Conservation (phyloP, 64 coral and sea anemone genomes). For the Pocillopora verrucosa region DNA sequence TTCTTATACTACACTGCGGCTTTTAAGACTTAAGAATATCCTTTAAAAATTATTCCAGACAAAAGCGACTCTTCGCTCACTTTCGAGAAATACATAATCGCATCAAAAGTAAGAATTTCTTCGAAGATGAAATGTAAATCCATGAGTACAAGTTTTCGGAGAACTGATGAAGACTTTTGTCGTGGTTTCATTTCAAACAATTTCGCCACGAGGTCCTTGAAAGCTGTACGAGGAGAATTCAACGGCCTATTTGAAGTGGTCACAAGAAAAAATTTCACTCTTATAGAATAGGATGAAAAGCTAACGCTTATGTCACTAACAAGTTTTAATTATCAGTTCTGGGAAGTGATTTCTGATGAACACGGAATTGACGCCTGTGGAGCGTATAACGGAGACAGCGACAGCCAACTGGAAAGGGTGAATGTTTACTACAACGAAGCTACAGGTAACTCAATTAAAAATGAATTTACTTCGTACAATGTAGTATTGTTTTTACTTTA, state of each 20-base stretch:
- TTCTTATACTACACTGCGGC: too few species aligned
- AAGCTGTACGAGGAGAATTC: neutral
- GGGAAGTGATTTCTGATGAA: slow-evolving; percentile 76
- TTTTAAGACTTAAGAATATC: too few species aligned
- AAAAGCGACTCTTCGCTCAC: too few species aligned
- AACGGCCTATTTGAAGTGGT: neutral
- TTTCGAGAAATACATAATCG: too few species aligned
- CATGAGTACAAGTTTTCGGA: neutral
- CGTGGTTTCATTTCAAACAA: too few species aligned
- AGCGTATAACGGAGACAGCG: slow-evolving; percentile 48
- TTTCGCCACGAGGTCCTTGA: too few species aligned
- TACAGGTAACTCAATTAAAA: slow-evolving; percentile 18
- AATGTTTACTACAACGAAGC: slow-evolving; percentile 79
- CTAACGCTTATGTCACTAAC: neutral
- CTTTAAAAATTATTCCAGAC: too few species aligned
- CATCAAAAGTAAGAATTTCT: neutral
- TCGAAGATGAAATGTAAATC: neutral
- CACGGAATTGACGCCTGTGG: slow-evolving; percentile 54
- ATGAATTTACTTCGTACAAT: neutral
- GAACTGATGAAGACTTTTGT: neutral
- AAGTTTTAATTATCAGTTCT: slow-evolving; percentile 16
- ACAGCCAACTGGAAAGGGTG: slow-evolving; percentile 63
- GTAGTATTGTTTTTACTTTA: neutral
- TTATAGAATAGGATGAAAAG: neutral
- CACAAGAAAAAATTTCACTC: neutral